These are phyloP conservation scores for Volucella inflata DNA, from an alignment of 2,888 invertebrate genomes.

Conservation along the genomic window DNA sequence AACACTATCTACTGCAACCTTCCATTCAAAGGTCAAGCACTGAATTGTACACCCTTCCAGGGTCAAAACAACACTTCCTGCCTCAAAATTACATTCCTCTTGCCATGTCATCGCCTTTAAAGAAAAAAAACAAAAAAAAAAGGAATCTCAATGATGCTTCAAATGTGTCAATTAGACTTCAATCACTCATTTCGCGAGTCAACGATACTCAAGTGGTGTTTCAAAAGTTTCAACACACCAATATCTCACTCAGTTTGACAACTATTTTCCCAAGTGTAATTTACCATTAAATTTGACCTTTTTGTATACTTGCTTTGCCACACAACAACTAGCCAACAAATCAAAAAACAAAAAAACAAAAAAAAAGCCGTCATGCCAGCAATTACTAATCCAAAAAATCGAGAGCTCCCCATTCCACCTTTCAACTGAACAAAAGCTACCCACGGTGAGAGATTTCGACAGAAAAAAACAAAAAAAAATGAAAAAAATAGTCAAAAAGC, in stretches of 20 bases:
- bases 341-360: constrained; percentile 40
- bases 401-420: neutral
- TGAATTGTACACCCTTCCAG: too few relatives aligned
- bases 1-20: too few relatives aligned
- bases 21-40: too few relatives aligned
- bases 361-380: constrained; percentile 24
- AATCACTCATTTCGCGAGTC: constrained; percentile 59
- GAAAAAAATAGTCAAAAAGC: neutral
- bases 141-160: constrained; percentile 11
- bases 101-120: too few relatives aligned
- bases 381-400: constrained; percentile 36
- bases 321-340: constrained; percentile 55
- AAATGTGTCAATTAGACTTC: constrained; percentile 45
- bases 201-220: constrained; percentile 37
- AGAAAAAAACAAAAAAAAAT: neutral
- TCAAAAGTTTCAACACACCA: constrained; percentile 38
- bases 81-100: too few relatives aligned
- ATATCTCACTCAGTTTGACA: constrained; percentile 48
- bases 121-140: too few relatives aligned
- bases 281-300: constrained; percentile 67
- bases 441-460: constrained; percentile 22
- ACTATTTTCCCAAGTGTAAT: constrained; percentile 48
- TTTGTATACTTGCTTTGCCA: constrained; percentile 29
- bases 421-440: constrained; percentile 26
- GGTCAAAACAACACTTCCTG: too few relatives aligned